Evolutionary conservation across 2,113 vertebrate genomes (phyloP).

Genomic region (Prolemur simus): DNA sequence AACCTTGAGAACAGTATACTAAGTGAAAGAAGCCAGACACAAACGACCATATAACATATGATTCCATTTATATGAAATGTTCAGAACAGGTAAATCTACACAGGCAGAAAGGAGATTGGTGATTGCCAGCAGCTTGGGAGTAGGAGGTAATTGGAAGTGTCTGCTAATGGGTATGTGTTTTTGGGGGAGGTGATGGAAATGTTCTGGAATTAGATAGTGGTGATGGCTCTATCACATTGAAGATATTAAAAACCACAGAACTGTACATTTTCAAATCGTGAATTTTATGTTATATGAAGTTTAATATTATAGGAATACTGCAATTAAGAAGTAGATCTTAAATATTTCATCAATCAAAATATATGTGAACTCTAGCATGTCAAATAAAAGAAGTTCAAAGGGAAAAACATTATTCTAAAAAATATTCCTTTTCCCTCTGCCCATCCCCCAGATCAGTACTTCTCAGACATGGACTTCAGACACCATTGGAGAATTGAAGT

Average conservation of each 20-base stretch:
- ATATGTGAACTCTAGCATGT: background rate
- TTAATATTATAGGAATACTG: constrained; percentile 24
- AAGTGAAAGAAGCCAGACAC: constrained; percentile 5
- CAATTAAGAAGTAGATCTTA: background rate
- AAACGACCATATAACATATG: background rate
- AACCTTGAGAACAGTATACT: constrained; percentile 17
- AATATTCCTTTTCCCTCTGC: background rate
- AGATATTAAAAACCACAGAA: constrained; percentile 1
- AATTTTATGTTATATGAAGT: constrained; percentile 19
- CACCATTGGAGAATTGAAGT: background rate
- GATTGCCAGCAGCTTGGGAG: background rate
- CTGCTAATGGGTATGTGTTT: background rate
- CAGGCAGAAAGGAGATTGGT: background rate
- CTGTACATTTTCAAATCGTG: background rate
- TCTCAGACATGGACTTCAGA: background rate
- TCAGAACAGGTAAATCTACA: background rate
- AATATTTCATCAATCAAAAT: constrained; percentile 37
- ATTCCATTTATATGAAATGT: background rate
- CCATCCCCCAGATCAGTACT: background rate
- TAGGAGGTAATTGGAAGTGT: background rate
- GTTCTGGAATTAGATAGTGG: constrained; percentile 31
- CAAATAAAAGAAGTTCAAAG: constrained; percentile 4
- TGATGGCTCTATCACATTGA: background rate
- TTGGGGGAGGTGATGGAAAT: background rate
- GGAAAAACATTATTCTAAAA: constrained; percentile 32